Base-by-base conservation (phyloP, 2,888 invertebrate species). In the Orthosia gothica region DNA sequence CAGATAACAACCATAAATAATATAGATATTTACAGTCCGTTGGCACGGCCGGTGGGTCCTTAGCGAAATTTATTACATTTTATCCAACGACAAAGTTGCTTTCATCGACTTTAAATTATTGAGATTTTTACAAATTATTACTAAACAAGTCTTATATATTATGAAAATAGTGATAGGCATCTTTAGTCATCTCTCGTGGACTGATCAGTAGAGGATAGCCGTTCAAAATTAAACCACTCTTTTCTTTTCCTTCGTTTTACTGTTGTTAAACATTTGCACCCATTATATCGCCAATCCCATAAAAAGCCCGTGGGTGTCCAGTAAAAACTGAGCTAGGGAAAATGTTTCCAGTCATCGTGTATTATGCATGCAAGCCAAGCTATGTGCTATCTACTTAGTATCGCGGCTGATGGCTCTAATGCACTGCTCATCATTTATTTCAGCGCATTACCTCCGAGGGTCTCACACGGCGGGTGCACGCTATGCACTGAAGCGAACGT, bases 1-100 rank as follows among this genome's bases (percentile, higher is more conserved):
- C 59, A 65, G 68, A 59, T 26, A 69, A 20, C 49, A 59, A 45
- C 64, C 40, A 64, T 61, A 61, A 64, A 64, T 59, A 50, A 67
- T 63, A 47, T 54, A 20, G 26, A 50, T 40, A 74, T 64, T 65
- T 55, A 55, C 54, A 76, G 50, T 26, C 40, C 26, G n/a, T 50
- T 20, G 26, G 49, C 40, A 7, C 9, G 40, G 9, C 40, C 40
- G 49, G 13, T 16, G 47, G 23, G 16, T 13, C 18, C 16, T 40
- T 15, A 13, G 18, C 26, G 40, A 45, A 15, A 55, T 64, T 52
- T 20, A 57, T 57, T 63, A n/a, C 20, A 12, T 18, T 71, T 18
- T 58, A 26, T 20, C 13, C 11, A 72, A 45, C 16, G 12, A 63
- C 11, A 15, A 59, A 45, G 16, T 16, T 62, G 40, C 7, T 49